Percentiles rank a stretch among this genome's conserved stretches.
Conservation (phyloP, 2,113 vertebrate genomes). For the Anser cygnoides region DNA sequence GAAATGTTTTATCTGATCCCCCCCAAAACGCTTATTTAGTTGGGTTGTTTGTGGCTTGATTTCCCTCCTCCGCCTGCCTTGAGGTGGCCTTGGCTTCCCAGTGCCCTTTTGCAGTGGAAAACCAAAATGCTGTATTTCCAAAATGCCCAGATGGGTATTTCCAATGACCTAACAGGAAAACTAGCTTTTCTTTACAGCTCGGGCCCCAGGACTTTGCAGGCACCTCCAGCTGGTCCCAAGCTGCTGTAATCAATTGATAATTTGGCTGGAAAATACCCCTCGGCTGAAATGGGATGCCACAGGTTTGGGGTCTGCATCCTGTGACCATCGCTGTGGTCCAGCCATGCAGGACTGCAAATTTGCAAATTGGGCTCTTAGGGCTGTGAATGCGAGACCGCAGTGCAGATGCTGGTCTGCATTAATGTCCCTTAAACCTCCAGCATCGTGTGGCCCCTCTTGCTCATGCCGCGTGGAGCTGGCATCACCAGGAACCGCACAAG, state of each 20-base stretch:
- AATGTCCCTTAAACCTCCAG: background rate
- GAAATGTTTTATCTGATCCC: background rate
- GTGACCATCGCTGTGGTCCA: rapidly evolving
- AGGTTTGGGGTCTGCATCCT: background rate
- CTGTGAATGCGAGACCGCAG: background rate
- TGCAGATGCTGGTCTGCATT: background rate
- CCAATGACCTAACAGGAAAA: conserved; percentile 42
- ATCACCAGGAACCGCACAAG: rapidly evolving
- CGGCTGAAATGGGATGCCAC: rapidly evolving
- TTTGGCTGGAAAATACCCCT: background rate
- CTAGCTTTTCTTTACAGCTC: background rate
- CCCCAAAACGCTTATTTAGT: background rate
- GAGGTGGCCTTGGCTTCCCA: background rate
- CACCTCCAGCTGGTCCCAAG: conserved; percentile 12
- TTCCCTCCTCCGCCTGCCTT: background rate
- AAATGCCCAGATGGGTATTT: conserved; percentile 51
- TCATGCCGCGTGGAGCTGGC: background rate
- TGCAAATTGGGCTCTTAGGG: background rate
- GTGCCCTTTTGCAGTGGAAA: background rate
- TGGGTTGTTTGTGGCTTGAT: background rate
- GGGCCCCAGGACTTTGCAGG: background rate
- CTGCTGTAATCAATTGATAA: background rate
- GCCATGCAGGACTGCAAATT: background rate
- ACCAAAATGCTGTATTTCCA: conserved; percentile 3
- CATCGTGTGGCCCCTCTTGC: background rate